Base-by-base conservation (phyloP, 2,113 vertebrate species). In the Steatornis caripensis region DNA sequence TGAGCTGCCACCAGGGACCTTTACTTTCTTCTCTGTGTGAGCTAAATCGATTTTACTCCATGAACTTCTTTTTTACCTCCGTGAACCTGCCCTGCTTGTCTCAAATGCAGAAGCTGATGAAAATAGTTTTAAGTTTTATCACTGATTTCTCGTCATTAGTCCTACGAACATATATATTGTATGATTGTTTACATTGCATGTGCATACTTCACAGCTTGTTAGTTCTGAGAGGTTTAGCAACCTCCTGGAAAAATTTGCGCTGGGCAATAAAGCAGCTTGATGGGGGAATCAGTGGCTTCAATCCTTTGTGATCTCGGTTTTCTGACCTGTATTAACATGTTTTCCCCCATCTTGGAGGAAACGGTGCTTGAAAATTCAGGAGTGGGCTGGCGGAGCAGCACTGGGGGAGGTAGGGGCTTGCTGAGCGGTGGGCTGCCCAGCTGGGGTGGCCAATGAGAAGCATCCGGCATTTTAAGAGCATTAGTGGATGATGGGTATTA, bases 131-230 rank as follows among this genome's bases (percentile, higher is more conserved):
- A 20, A 61, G 45, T 87, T 79, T 95, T 69, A 41, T 51, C 27
- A 20, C 18, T 55, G 34, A 34, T 57, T 93, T 88, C 19, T 29
- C 29, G 3, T 65, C 24, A 20, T 80, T 48, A 61, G 32, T 88
- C 17, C 79, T 92, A 26, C 62, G 0, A 0, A 62, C 1, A 0
- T 36, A 22, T 22, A 10, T 80, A 29, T 45, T 0, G 0, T 45
- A 65, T 54, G 11, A 51, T 15, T 88, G 15, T 75, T 88, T 90
- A 29, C 20, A 22, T 16, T 66, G 48, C 13, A 0, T 64, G 3
- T 74, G 89, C 70, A 23, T 87, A 34, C 39, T 76, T 76, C 12
- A 48, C 9, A n/a, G 65, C 24, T 72, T 84, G 19, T 43, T 68
- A 29, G 36, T 36, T 84, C 37, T 74, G 45, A 80, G 58, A 79